These are phyloP conservation scores for Phrixothrix hirtus DNA, from an alignment of 2,888 invertebrate species.

Conservation along the genomic window DNA sequence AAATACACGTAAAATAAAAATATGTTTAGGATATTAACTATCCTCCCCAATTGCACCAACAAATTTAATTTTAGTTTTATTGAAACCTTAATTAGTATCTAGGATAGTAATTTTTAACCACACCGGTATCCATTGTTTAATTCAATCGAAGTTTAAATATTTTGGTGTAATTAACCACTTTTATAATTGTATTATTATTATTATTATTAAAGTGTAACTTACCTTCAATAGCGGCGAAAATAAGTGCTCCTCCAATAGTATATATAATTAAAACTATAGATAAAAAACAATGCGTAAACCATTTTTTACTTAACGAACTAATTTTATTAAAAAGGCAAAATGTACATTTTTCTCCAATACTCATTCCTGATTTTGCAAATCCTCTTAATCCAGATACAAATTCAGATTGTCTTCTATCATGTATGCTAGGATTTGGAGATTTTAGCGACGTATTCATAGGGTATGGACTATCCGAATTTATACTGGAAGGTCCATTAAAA, in stretches of 20 bases:
- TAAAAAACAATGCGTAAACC: constrained; percentile 90
- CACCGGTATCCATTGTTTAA: too few relatives aligned
- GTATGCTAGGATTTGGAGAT: constrained; percentile 54
- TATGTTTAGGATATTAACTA: too few relatives aligned
- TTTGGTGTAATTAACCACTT: background rate
- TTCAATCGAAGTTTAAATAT: background rate
- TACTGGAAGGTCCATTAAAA: background rate
- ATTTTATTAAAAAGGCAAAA: constrained; percentile 80
- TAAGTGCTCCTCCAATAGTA: constrained; percentile 77
- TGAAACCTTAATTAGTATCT: too few relatives aligned
- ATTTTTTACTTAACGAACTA: constrained; percentile 74
- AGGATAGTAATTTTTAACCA: too few relatives aligned
- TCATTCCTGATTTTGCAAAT: constrained; percentile 77
- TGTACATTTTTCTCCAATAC: constrained; percentile 81
- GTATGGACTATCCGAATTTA: constrained; percentile 8
- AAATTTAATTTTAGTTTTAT: too few relatives aligned
- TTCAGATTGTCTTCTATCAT: constrained; percentile 71
- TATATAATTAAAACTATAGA: constrained; percentile 76
- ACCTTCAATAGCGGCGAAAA: constrained; percentile 83
- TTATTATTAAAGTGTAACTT: constrained; percentile 41
- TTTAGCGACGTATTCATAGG: constrained; percentile 18
- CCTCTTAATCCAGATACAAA: constrained; percentile 79
- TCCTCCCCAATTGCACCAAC: too few relatives aligned
- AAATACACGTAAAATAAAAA: too few relatives aligned
- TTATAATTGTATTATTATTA: background rate